These are phyloP conservation scores for Reticulitermes speratus DNA, from an alignment of 1,140 invertebrate species.

Conservation along the genomic window DNA sequence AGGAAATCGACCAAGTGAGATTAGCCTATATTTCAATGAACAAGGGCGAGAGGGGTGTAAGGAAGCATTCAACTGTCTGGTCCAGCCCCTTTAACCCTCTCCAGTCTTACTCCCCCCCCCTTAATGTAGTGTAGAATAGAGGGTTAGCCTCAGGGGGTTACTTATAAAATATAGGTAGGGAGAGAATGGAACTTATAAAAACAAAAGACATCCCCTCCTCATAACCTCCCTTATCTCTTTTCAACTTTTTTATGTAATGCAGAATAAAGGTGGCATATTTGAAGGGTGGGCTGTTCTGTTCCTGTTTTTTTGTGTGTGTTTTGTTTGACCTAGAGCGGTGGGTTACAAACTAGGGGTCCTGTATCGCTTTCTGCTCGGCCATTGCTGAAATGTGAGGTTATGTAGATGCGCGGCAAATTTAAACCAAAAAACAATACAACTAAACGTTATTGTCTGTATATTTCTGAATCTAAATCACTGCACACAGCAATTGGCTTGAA, in stretches of 20 bases:
- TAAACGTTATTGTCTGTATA: not conserved
- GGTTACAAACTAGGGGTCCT: not conserved
- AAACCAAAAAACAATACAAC: not conserved
- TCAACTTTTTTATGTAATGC: not conserved
- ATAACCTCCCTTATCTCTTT: not conserved
- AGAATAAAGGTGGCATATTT: not conserved
- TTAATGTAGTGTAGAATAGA: not conserved
- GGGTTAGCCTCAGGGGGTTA: not conserved
- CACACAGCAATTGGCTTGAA: no score
- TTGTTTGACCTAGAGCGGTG: not conserved
- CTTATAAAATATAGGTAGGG: not conserved
- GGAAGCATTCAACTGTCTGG: constrained; percentile 13
- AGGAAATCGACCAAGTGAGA: constrained; percentile 1
- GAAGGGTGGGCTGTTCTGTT: not conserved
- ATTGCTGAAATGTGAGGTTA: not conserved
- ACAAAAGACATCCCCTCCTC: constrained; percentile 11
- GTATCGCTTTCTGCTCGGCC: not conserved
- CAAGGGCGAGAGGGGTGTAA: not conserved
- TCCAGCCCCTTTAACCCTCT: not conserved
- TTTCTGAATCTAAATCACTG: not conserved
- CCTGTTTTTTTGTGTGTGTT: not conserved
- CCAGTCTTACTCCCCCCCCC: not conserved
- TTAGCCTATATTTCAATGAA: constrained; percentile 5
- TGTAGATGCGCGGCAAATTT: not conserved
- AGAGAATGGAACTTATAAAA: not conserved